Base-by-base conservation (phyloP, 2,888 invertebrate genomes). In the Halictus quadricinctus region DNA sequence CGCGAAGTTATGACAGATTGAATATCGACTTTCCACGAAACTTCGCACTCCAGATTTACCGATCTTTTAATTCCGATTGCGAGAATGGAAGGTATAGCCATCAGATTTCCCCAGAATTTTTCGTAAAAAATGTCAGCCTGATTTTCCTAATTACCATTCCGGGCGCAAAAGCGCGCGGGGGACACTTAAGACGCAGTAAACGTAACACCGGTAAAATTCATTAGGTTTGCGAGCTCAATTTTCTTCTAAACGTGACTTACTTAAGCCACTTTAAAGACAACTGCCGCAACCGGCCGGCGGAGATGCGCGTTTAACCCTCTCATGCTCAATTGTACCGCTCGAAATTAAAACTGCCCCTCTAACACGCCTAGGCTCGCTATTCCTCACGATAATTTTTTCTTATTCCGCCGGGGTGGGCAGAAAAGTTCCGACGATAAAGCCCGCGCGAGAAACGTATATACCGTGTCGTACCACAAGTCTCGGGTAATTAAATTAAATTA, bases 251-350 rank as follows among this genome's bases (percentile, higher is more conserved):
- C 82, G 82, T 82, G 84, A 78, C 84, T 84, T 82, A 82, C 84
- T 84, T 82, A 82, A 84, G 78, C 84, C 70, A 74, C 84, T 82
- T 84, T 78, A 84, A 84, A 84, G 82, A 82, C 84, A 84, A 84
- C 82, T 81, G 81, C 73, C n/a, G 41, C 81, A 83, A 81, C 73
- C 60, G 60, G 29, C 72, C 73, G 76, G 69, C 54, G 73, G 69
- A 70, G 82, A 81, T 77, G 77, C 82, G 58, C 84, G 60, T 78
- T 72, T 43, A 82, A 50, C 81, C 74, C 69, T 74, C 72, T 46
- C 74, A n/a, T 77, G 60, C 73, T 29, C 70, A 74, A 83, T 83
- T 81, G 76, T 76, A 58, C 64, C 36, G 50, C 81, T 72, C 41
- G 84, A 78, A 82, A 84, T 82, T 82, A 84, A 84, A 84, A 82